A percentile compares a stretch with the other conserved stretches of the same genome.
Conservation (phyloP, 2,113 vertebrate genomes). For the Perca flavescens region DNA sequence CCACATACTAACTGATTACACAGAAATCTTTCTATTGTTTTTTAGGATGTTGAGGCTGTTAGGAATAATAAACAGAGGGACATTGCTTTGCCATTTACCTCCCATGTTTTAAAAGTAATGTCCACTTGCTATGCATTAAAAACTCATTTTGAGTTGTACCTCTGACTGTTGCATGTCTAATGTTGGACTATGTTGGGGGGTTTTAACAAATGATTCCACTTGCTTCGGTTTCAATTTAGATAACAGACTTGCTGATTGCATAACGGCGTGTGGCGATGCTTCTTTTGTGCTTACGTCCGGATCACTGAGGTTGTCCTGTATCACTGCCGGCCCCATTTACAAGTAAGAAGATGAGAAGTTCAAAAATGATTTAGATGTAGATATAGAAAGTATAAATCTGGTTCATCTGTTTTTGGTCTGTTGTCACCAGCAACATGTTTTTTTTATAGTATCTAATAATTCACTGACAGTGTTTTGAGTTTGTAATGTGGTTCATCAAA, state of each 20-base stretch:
- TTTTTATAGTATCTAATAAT: constrained; percentile 20
- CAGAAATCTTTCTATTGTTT: too few species aligned
- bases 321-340: constrained; percentile 34
- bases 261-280: constrained; percentile 24
- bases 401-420: constrained; percentile 16
- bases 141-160: not conserved
- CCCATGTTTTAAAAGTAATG: not conserved
- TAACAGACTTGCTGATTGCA: constrained; percentile 39
- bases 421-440: constrained; percentile 7
- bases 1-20: too few species aligned
- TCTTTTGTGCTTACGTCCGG: constrained; percentile 36
- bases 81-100: not conserved
- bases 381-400: constrained; percentile 46
- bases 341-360: constrained; percentile 42
- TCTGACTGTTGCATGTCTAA: constrained; percentile 4
- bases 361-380: constrained; percentile 26
- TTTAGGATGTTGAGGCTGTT: too few species aligned
- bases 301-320: constrained; percentile 24
- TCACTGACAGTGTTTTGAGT: not conserved
- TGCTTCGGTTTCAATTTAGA: constrained; percentile 42
- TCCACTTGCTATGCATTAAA: not conserved
- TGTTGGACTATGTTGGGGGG: constrained; percentile 1
- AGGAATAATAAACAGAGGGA: too few species aligned
- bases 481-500: constrained; percentile 6
- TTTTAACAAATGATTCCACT: not conserved